A percentile compares a stretch with the other conserved stretches of the same genome.
Conservation (phyloP, 2,113 vertebrate species). For the Rhegmatorhina hoffmannsi region DNA sequence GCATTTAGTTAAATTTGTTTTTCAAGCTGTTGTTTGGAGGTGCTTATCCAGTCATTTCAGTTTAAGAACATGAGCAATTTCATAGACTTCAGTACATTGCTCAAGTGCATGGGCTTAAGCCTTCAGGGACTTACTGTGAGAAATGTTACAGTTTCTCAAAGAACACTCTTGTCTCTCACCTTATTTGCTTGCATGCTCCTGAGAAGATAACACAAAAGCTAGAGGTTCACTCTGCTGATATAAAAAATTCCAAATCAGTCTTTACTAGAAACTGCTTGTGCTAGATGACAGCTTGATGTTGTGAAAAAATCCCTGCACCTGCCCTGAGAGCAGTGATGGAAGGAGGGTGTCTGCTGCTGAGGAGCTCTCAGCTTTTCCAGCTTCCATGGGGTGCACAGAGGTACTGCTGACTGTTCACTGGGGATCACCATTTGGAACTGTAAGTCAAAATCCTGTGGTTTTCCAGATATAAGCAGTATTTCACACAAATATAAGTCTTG, state of each 20-base stretch:
- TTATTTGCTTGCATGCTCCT: background rate
- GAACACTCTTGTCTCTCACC: background rate
- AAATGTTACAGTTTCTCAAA: background rate
- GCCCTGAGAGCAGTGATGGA: background rate
- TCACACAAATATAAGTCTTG: background rate
- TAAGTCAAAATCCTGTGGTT: background rate
- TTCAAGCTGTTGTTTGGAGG: background rate
- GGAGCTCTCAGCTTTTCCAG: background rate
- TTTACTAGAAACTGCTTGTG: background rate
- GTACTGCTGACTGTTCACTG: background rate
- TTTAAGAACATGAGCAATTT: slow-evolving; percentile 22
- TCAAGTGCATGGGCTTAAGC: background rate
- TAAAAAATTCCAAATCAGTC: background rate
- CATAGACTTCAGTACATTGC: background rate
- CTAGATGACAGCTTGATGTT: background rate
- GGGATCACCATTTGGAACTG: background rate
- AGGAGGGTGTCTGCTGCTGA: background rate
- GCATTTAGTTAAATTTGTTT: background rate
- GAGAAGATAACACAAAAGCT: background rate
- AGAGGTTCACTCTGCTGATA: background rate
- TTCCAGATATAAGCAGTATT: accelerated
- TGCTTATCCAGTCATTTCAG: slow-evolving; percentile 7
- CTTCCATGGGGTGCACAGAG: background rate
- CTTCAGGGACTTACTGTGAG: background rate
- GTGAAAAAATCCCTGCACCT: background rate